Conservation (phyloP, 2,113 vertebrate species). For the Gorilla gorilla region DNA sequence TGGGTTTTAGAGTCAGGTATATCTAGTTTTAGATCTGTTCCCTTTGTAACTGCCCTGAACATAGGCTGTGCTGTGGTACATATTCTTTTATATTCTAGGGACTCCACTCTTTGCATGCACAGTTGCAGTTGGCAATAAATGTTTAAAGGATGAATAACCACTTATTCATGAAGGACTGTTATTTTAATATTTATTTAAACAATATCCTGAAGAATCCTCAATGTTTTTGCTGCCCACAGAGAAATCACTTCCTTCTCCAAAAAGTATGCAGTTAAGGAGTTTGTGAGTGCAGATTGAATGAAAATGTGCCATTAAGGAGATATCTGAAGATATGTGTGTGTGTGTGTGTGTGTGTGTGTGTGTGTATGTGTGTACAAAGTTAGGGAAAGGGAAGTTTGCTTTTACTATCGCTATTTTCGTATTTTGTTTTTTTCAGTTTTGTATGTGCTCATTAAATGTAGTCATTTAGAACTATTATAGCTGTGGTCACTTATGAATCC, state of each 20-base stretch:
- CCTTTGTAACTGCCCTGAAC: neutral
- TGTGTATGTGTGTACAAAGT: accelerated
- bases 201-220: conserved; percentile 34
- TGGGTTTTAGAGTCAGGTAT: neutral
- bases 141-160: conserved; percentile 11
- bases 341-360: neutral
- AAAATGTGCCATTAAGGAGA: neutral
- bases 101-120: neutral
- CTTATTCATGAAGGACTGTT: conserved; percentile 24
- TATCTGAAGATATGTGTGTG: neutral
- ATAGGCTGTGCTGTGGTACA: neutral
- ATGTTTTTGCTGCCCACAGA: conserved; percentile 28
- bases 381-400: neutral
- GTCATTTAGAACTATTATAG: neutral
- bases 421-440: neutral
- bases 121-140: neutral
- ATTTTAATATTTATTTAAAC: conserved; percentile 50
- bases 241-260: conserved; percentile 36
- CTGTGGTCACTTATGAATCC: neutral
- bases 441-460: neutral
- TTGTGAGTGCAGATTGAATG: neutral
- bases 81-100: neutral
- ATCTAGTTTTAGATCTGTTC: neutral
- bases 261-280: neutral
- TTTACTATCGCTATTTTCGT: neutral